These are phyloP conservation scores for Alitta virens DNA, from an alignment of 2,888 invertebrate species.

Conservation along the genomic window DNA sequence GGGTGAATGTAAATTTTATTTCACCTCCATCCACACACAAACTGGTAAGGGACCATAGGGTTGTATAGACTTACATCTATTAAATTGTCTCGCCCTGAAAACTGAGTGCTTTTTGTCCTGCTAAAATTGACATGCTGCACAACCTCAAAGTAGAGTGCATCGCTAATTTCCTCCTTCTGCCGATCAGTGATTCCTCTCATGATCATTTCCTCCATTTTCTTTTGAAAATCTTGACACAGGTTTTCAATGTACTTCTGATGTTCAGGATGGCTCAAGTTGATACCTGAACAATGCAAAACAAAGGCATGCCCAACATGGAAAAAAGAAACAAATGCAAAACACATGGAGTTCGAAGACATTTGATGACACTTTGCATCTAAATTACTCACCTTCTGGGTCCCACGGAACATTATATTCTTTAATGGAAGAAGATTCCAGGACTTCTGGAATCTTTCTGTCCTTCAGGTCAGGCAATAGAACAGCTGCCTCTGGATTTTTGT, in stretches of 20 bases:
- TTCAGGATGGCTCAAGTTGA: constrained; percentile 61
- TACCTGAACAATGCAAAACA: constrained; percentile 44
- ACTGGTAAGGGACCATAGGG: too few species aligned
- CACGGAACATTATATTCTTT: constrained; percentile 20
- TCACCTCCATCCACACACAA: too few species aligned
- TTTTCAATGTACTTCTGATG: constrained; percentile 67
- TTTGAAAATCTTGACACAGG: constrained; percentile 68
- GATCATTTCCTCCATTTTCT: constrained; percentile 69
- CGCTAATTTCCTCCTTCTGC: constrained; percentile 62
- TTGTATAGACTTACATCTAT: constrained; percentile 62
- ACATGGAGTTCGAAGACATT: background rate
- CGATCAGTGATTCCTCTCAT: constrained; percentile 57
- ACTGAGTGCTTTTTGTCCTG: constrained; percentile 70
- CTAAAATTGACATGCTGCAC: constrained; percentile 73
- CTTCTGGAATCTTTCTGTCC: constrained; percentile 17
- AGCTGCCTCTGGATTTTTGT: background rate
- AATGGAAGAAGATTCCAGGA: constrained; percentile 19
- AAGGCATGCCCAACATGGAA: too few species aligned
- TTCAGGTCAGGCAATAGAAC: background rate
- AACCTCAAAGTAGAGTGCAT: constrained; percentile 66
- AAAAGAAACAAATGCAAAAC: background rate
- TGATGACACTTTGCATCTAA: background rate
- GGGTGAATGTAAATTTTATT: background rate
- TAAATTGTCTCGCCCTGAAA: constrained; percentile 69
- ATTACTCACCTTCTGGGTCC: constrained; percentile 10